Base-by-base conservation (phyloP, 2,113 vertebrate genomes). In the Tor tambroides region DNA sequence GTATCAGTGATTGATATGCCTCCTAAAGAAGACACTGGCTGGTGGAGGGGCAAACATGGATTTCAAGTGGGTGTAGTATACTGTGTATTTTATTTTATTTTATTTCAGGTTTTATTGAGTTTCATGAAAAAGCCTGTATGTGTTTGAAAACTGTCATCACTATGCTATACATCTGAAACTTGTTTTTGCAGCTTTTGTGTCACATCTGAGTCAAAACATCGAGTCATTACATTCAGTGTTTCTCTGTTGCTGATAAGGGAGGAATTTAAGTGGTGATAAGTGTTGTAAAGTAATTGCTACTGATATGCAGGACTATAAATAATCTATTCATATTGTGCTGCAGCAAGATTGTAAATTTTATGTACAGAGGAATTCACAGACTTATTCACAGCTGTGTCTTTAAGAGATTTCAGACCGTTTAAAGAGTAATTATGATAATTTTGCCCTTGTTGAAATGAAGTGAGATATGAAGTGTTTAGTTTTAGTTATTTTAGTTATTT, bases 1-100 rank as follows among this genome's bases (percentile, higher is more conserved):
- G 97, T 99, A 86, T 99, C 98, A 9, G 98, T 99, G 71, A 99
- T 99, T 5, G 98, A 99, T 85, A 99, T 99, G 98, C 98, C 98
- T 54, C 98, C 98, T 0, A 99, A 98, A 94, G 98, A 98, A 88
- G 94, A 99, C 93, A 99, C 98, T 35, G 98, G 97, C 0, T 99
- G 98, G 98, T 99, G 98, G 98, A 96, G 98, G 92, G 98, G 98
- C 46, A 99, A 99, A 61, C 98, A 98, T 3, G 98, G 97, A 79
- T 99, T 99, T 93, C 97, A 99, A 96, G 98, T 43, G 41, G 9
- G 41, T 43, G 41, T 43, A 43, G 41, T 12, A 46, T 46, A 11
- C 43, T 12, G 43, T 46, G 9, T 10, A 10, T 11, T 43, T 11
- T 10, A 0, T 43, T 11, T 43, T 43, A 11, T 2, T 6, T 38